Conservation (phyloP, 2,888 invertebrate species). For the Tachina fera region DNA sequence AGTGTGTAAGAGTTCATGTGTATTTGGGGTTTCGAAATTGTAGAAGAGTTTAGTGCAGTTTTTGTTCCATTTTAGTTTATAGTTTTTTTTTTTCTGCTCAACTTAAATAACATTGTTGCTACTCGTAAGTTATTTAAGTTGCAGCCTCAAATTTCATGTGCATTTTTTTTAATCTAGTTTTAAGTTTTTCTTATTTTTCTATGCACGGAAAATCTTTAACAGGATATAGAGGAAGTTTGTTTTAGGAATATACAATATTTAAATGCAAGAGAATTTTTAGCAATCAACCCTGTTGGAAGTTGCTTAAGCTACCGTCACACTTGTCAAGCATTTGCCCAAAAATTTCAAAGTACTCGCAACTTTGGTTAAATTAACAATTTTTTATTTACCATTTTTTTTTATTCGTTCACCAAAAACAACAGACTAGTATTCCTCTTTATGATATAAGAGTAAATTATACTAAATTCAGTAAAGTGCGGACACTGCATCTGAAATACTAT, state of each 20-base stretch:
- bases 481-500: no score
- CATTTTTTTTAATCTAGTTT: slow-evolving; percentile 26
- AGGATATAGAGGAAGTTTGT: slow-evolving; percentile 13
- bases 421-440: no score
- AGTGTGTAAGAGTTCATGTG: slow-evolving; percentile 39
- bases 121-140: slow-evolving; percentile 47
- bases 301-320: no score
- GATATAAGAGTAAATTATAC: no score
- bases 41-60: slow-evolving; percentile 52
- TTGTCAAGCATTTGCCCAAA: no score
- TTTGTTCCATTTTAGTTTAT: slow-evolving; percentile 37
- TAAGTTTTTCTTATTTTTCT: not conserved
- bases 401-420: no score
- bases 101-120: slow-evolving; percentile 55
- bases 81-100: not conserved
- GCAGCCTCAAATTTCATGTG: slow-evolving; percentile 44
- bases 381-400: no score
- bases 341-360: no score
- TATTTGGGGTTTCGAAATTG: slow-evolving; percentile 48
- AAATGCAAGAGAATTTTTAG: not conserved
- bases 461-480: no score
- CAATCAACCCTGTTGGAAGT: not conserved
- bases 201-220: not conserved
- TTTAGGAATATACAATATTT: not conserved
- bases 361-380: no score